These are phyloP conservation scores for Ceyx cyanopectus DNA, from an alignment of 2,113 vertebrate species.

Conservation along the genomic window DNA sequence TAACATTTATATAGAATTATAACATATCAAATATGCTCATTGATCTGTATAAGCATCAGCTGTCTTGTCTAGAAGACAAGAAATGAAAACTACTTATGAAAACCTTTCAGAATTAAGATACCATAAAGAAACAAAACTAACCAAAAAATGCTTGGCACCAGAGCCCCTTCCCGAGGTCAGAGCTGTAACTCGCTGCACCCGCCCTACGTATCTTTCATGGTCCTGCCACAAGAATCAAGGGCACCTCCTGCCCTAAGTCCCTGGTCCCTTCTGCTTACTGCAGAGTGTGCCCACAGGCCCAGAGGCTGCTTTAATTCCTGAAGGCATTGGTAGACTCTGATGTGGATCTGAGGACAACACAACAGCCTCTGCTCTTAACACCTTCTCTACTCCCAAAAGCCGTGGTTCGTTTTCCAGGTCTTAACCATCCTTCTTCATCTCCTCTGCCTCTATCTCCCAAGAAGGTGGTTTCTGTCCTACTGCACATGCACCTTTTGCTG, in stretches of 20 bases:
- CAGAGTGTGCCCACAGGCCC: background rate
- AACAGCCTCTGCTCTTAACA: background rate
- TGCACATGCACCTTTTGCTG: rapidly evolving
- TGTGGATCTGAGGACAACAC: rapidly evolving
- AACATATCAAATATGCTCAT: background rate
- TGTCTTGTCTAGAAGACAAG: background rate
- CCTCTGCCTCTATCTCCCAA: background rate
- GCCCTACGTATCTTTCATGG: rapidly evolving
- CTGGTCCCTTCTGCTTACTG: background rate
- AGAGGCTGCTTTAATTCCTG: background rate
- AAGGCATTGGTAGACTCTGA: too few relatives aligned
- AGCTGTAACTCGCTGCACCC: too few relatives aligned
- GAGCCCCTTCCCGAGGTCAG: background rate
- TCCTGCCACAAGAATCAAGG: background rate
- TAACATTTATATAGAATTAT: background rate
- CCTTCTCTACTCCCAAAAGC: background rate
- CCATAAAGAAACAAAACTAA: background rate
- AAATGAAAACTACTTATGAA: background rate
- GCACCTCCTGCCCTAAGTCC: background rate
- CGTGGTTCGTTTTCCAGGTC: background rate
- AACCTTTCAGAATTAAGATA: background rate
- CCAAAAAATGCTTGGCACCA: background rate
- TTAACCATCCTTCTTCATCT: background rate
- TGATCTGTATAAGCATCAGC: background rate
- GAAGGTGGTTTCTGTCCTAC: background rate